A percentile compares a stretch with the other conserved stretches of the same genome.
phyloP scores from a whole-genome alignment of 2,888 invertebrate genomes.

The Hirtodrosophila confusa region DNA sequence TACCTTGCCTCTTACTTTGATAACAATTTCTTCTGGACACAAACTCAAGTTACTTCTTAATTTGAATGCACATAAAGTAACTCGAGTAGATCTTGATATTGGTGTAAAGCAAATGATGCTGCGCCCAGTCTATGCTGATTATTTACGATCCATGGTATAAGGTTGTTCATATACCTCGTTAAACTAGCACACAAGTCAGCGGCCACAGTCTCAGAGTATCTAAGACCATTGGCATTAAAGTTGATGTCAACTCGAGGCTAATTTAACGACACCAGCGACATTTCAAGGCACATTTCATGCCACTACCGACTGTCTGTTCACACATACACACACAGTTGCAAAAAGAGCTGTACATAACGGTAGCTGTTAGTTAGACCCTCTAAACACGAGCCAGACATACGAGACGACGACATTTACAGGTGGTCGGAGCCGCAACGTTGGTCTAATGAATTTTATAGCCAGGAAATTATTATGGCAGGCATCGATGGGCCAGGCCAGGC shows the following conservation, averaged over 20 bases:
- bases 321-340: constrained; percentile 6
- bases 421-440: constrained; percentile 66
- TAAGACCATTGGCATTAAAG: constrained; percentile 40
- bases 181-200: constrained; percentile 11
- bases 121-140: constrained; percentile 31
- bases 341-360: constrained; percentile 44
- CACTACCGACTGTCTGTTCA: constrained; percentile 23
- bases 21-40: constrained; percentile 31
- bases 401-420: constrained; percentile 66
- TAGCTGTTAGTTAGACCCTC: constrained; percentile 53
- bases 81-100: constrained; percentile 28
- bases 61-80: constrained; percentile 48
- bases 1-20: constrained; percentile 1
- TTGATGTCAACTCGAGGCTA: constrained; percentile 50
- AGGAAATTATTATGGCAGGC: constrained; percentile 79
- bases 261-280: constrained; percentile 60
- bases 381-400: constrained; percentile 54
- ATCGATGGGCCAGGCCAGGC: constrained; percentile 61
- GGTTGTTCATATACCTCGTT: constrained; percentile 28
- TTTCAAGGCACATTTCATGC: constrained; percentile 44
- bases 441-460: constrained; percentile 82
- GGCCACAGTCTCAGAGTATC: constrained; percentile 11
- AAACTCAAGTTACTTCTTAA: constrained; percentile 44
- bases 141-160: constrained; percentile 48
- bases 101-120: constrained; percentile 28